Base-by-base conservation (phyloP, 2,888 invertebrate genomes). In the Clusia tigrina region DNA sequence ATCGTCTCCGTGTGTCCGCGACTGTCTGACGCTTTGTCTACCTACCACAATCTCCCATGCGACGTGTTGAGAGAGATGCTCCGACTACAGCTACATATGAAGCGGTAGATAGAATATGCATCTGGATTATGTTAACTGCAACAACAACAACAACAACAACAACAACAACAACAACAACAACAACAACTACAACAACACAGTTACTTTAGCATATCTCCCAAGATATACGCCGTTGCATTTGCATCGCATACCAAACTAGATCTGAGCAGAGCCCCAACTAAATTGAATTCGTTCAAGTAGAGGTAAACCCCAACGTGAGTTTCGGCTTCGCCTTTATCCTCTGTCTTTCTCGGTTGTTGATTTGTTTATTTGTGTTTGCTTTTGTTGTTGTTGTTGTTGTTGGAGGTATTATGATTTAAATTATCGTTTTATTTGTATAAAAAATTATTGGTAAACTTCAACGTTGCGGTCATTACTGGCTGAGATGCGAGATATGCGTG, bases 221-320 rank as follows among this genome's bases (percentile, higher is more conserved):
- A 42, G 42, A 42, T 42, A 10, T 42, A n/a, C n/a, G 42, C 42
- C 42, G 42, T 42, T 42, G 42, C 9, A 42, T 42, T n/a, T 42
- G 42, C 10, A 42, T 42, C 3, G 42, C 10, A 42, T 15, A 42
- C 9, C 42, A 10, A 42, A 42, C 42, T 3, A 42, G n/a, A n/a
- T n/a, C 42, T 10, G 42, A 42, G 10, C n/a, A 17, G 6, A 17
- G 15, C n/a, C 9, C 42, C 9, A 42, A 53, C 5, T 24, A 53
- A 53, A 53, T 53, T 24, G 25, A 53, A 24, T 24, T 53, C 25
- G n/a, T 10, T 20, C 51, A 53, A 53, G 53, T 53, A 53, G 54
- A 18, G 54, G 54, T 54, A 6, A 20, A 54, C 54, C 54, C 18
- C 26, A 53, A 54, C 32, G 54, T 54, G 54, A 26, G 48, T 26